Evolutionary conservation across 2,113 vertebrate genomes (phyloP), one percentile per base, ranked within the genome.

Genomic region (Origma solitaria): DNA sequence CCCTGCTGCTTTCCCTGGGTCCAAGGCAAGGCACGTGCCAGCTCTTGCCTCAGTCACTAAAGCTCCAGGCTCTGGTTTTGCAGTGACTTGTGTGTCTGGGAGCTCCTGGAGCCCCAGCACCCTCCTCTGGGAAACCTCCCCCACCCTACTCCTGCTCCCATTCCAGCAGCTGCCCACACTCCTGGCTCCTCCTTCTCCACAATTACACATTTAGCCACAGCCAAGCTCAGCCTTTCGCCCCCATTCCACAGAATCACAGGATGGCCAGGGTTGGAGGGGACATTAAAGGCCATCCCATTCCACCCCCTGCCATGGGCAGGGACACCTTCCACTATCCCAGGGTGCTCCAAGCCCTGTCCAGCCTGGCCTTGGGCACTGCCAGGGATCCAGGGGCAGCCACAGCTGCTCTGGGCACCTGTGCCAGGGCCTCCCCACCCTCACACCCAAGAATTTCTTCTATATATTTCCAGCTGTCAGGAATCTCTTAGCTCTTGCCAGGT

Each of bases 41-140:
- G 50, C 38, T n/a, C 73, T 25, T n/a, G 7, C 25, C 15, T 7
- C 7, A 17, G 19, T 30, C 65, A 33, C 33, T 25, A 19, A 28
- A 82, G 42, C 70, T 68, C 47, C 86, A 33, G 57, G 57, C 24
- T 64, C 84, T 49, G 79, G 4, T 54, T 81, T 42, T 10, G 5
- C 50, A 69, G 69, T 3, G 1, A 23, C 24, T 45, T 1, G 0
- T 44, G 19, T 23, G 75, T 54, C 54, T 64, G 65, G 27, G 25
- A 35, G 8, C 6, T 14, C 25, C 19, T 2, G 6, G 5, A 64
- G 47, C 15, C 12, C 30, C 9, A 73, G 54, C 47, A 47, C 15
- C n/a, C 40, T 62, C 3, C 49, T 38, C 45, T 3, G 1, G n/a
- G 23, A 64, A 0, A 0, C 11, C 11, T 13, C 62, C 16, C 10